These are phyloP conservation scores for Hypena proboscidalis DNA, from an alignment of 2,888 invertebrate species.

Conservation along the genomic window DNA sequence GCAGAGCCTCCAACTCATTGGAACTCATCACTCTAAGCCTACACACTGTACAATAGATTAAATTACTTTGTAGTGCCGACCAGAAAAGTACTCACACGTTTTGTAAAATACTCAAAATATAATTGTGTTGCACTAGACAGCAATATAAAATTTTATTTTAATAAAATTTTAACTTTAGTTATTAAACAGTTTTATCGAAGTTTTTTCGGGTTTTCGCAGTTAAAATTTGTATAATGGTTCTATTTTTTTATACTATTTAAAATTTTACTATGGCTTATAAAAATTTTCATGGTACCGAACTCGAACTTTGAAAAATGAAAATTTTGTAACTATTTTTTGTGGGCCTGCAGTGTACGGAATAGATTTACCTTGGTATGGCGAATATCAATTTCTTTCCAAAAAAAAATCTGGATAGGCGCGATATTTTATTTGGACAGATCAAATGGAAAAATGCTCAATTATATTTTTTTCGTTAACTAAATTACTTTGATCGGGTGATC, in stretches of 20 bases:
- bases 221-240: no score
- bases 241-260: no score
- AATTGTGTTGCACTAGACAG: no score
- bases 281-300: no score
- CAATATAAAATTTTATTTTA: no score
- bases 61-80: not conserved
- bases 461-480: constrained; percentile 23
- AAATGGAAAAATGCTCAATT: constrained; percentile 27
- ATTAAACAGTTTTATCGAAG: no score
- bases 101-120: no score
- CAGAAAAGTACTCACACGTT: constrained; percentile 2
- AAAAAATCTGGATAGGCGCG: constrained; percentile 7
- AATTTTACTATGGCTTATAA: no score
- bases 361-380: constrained; percentile 3
- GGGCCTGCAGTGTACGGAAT: constrained; percentile 7
- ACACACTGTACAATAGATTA: constrained; percentile 44
- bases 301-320: no score
- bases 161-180: no score
- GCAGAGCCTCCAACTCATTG: constrained; percentile 41
- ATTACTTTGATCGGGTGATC: constrained; percentile 24
- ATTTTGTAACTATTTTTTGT: not conserved
- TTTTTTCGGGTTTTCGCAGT: no score
- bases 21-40: constrained; percentile 47
- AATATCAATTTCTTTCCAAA: constrained; percentile 12
- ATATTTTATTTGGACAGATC: constrained; percentile 24